Evolutionary conservation across 2,888 invertebrate genomes (phyloP).

Genomic region (Flexamia atlantica): DNA sequence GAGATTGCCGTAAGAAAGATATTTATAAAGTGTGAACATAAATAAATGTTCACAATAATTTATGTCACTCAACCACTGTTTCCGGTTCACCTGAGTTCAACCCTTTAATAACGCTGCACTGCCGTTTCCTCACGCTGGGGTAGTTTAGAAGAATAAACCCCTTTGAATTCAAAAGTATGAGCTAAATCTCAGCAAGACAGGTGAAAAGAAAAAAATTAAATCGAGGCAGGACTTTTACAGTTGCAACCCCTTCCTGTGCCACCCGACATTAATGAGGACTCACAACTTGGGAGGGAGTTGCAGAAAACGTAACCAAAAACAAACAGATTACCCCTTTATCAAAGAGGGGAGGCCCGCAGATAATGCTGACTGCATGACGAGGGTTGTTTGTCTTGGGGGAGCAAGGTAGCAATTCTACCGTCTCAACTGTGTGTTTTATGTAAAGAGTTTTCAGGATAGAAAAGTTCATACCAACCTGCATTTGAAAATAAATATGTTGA

Average conservation of each 20-base stretch:
- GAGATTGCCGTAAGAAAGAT: too few species aligned
- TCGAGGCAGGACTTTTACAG: not conserved
- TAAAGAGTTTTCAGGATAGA: not conserved
- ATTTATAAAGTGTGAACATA: too few species aligned
- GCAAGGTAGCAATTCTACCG: not conserved
- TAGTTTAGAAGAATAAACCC: not conserved
- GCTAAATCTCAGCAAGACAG: not conserved
- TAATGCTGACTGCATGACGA: slow-evolving; percentile 11
- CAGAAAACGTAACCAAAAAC: slow-evolving; percentile 8
- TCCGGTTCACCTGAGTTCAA: not conserved
- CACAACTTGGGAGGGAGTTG: not conserved
- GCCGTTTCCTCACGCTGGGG: not conserved
- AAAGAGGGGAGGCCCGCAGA: slow-evolving; percentile 13
- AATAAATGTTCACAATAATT: too few species aligned
- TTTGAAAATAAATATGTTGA: too few species aligned
- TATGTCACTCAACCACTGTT: too few species aligned
- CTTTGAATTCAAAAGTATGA: not conserved
- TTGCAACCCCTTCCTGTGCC: not conserved
- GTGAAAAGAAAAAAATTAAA: not conserved
- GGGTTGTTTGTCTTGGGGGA: not conserved
- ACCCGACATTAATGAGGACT: not conserved
- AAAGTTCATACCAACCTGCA: too few species aligned
- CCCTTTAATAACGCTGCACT: not conserved
- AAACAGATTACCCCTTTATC: slow-evolving; percentile 30
- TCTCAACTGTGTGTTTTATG: slow-evolving; percentile 9